Base-by-base conservation (phyloP, 2,113 vertebrate genomes). In the Cyanoliseus patagonus region DNA sequence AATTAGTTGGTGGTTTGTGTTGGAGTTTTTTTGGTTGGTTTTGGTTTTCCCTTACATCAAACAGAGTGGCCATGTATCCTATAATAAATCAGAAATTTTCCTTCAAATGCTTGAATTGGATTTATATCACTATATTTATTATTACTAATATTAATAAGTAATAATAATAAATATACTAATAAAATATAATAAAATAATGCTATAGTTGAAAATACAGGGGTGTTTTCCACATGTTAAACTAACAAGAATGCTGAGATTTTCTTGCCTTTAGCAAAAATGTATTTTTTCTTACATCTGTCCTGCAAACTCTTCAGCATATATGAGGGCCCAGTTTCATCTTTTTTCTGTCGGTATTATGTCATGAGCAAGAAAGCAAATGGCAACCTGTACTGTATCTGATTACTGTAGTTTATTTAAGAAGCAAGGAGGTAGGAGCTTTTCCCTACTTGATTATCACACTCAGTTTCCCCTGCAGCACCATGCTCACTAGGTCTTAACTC, bases 11-110 rank as follows among this genome's bases (percentile, higher is more conserved):
- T 47, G 6, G 8, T 23, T 59, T 30, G 10, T 4, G 6, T 2
- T 72, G 3, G 55, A 13, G 6, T 5, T 28, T 61, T 24, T 6
- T 46, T 70, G 1, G 0, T 57, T 64, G 9, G 3, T 51, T 84
- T 79, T 47, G 19, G 2, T 66, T 87, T 70, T 51, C 27, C 35
- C 22, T 73, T 28, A 46, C 2, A 17, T 66, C 10, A 80, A 18
- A 57, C 7, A 68, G 4, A 64, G 12, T 47, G 6, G 2, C 1
- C 0, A 2, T 24, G 10, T 24, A 24, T 62, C 11, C 7, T 63
- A 6, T 9, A 73, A 6, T 6, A 73, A 75, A 30, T 37, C 33
- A 72, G 17, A 63, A 91, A 73, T 49, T 30, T 27, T 80, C 6
- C 7, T 86, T 80, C 31, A 63, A 33, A 67, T 52, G 5, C 6